These are phyloP conservation scores for Platichthys flesus DNA, from an alignment of 2,113 vertebrate genomes.

Conservation along the genomic window DNA sequence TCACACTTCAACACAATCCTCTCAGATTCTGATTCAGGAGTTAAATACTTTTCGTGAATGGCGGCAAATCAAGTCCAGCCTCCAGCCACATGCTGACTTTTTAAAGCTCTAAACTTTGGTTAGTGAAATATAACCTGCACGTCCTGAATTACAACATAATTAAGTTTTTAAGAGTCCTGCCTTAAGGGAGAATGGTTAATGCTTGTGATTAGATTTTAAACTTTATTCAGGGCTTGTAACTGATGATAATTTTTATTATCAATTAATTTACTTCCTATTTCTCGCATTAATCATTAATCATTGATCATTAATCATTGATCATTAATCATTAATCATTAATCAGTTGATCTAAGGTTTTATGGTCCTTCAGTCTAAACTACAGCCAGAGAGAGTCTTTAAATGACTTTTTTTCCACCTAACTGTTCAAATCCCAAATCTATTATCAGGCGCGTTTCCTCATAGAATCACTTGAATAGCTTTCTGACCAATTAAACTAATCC, in stretches of 20 bases:
- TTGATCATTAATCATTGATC: not conserved
- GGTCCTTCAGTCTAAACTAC: not conserved
- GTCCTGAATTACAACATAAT: not conserved
- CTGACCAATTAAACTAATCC: not conserved
- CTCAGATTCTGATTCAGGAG: conserved; percentile 21
- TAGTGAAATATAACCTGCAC: not conserved
- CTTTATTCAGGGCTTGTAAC: not conserved
- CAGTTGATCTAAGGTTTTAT: not conserved
- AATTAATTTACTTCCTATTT: not conserved
- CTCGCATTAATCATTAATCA: not conserved
- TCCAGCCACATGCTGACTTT: not conserved
- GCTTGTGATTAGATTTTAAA: not conserved
- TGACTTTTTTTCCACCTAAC: too few relatives aligned
- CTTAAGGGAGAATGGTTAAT: not conserved
- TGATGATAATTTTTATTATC: not conserved
- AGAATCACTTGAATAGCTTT: not conserved
- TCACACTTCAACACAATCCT: conserved; percentile 30
- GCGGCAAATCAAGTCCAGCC: conserved; percentile 13
- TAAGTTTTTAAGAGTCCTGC: not conserved
- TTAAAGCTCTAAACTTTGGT: not conserved
- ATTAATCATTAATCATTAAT: not conserved
- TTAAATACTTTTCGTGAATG: conserved; percentile 11
- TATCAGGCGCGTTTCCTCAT: too few relatives aligned
- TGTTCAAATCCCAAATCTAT: not conserved
- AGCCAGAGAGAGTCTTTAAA: not conserved